Evolutionary conservation across 1,140 invertebrate genomes (phyloP), one percentile per base, ranked within the genome.

Genomic region (Hyles euphorbiae): DNA sequence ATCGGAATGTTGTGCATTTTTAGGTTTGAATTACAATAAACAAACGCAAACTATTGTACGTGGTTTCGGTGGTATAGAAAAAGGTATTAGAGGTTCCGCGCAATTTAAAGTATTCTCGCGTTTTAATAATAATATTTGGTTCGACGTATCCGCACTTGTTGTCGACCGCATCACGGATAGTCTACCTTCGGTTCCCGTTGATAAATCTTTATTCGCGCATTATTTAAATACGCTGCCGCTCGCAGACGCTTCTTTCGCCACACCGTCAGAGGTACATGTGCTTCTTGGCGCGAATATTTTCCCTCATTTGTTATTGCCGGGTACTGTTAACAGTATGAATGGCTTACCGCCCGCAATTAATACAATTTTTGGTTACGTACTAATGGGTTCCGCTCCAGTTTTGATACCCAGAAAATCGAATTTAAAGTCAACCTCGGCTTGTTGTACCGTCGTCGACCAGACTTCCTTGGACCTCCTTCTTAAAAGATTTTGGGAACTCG

Each of bases 401-500:
- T 22, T 22, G 22, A 22, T 22, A 22, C 22, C 22, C 22, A 22
- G 22, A 22, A 22, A 22, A 22, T 22, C 22, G 22, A 22, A 22
- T 22, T 22, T 22, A 22, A 22, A 22, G 22, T 22, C 22, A 2
- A 22, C 22, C 1, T 22, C 46, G 9, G 22, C 56, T 6, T 56
- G 56, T 11, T 57, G 56, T 51, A n/a, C 11, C n/a, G 59, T 60
- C 10, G 34, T 55, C 9, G 49, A 61, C 10, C 43, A 53, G 8
- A 47, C 22, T 22, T 22, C 22, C 22, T 22, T 61, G 34, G 60
- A 61, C 5, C 12, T 49, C 2, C 34, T 61, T 2, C 33, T 64
- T 6, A 59, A 36, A 40, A 47, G 56, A 9, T 63, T 63, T 43
- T 63, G 56, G 61, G 61, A 63, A 22, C 56, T 63, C 11, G 61